These are phyloP conservation scores for Eurosta solidaginis DNA, from an alignment of 1,140 invertebrate species.

Conservation along the genomic window DNA sequence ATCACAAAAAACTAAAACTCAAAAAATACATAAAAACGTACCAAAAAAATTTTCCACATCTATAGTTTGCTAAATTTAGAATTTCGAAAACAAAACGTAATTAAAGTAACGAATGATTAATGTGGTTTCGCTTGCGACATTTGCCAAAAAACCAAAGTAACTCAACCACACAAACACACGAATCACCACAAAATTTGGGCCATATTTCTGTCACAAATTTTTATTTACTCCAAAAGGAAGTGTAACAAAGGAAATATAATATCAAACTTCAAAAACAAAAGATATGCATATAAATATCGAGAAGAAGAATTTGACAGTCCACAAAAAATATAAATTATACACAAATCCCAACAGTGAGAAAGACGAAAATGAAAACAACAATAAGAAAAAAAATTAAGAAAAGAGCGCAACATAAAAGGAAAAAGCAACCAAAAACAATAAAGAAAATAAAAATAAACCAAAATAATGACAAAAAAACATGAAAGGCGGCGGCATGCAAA, in stretches of 20 bases:
- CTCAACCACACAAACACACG: neutral
- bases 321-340: conserved; percentile 5
- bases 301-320: neutral
- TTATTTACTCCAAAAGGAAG: neutral
- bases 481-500: neutral
- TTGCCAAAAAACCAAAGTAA: neutral
- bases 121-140: neutral
- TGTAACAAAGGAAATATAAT: neutral
- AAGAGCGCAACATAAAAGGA: no score
- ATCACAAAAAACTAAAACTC: no score
- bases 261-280: neutral
- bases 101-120: neutral
- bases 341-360: neutral
- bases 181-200: neutral
- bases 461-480: no score
- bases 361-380: neutral
- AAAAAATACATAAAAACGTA: neutral
- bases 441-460: neutral
- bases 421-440: no score
- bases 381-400: no score
- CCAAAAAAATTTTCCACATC: neutral
- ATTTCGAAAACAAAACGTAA: neutral
- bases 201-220: neutral
- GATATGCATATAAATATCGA: neutral
- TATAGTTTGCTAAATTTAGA: no score